Percentiles rank a stretch among this genome's conserved stretches.
phyloP scores from a whole-genome alignment of 2,113 vertebrate species.

The Megalops atlanticus region DNA sequence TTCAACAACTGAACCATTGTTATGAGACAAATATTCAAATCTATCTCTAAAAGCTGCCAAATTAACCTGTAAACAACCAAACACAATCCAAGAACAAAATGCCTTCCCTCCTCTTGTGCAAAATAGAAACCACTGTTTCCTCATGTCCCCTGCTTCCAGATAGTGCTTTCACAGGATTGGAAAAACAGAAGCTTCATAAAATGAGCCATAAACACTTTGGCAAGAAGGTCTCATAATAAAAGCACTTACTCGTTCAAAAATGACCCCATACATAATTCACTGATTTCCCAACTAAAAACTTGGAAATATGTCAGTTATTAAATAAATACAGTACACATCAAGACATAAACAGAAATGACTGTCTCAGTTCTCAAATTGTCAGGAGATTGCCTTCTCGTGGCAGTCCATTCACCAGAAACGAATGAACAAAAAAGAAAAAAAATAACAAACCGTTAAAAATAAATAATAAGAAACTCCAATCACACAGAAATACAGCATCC shows the following conservation, averaged over 20 bases:
- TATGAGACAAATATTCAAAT: slow-evolving; percentile 80
- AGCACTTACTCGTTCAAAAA: slow-evolving; percentile 35
- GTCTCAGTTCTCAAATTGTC: slow-evolving; percentile 69
- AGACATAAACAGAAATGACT: slow-evolving; percentile 63
- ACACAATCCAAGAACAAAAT: slow-evolving; percentile 54
- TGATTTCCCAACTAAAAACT: slow-evolving; percentile 38
- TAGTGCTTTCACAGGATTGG: slow-evolving; percentile 75
- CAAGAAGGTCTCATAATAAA: slow-evolving; percentile 75
- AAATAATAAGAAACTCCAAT: slow-evolving; percentile 57
- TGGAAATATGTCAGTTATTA: slow-evolving; percentile 30
- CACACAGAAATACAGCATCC: slow-evolving; percentile 65
- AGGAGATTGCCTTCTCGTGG: slow-evolving; percentile 75
- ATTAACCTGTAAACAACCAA: slow-evolving; percentile 61
- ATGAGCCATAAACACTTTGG: slow-evolving; percentile 83
- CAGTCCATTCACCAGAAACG: slow-evolving; percentile 64
- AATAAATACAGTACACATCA: slow-evolving; percentile 62
- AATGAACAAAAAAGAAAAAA: no score
- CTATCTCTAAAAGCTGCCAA: slow-evolving; percentile 85
- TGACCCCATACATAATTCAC: slow-evolving; percentile 32
- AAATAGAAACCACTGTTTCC: slow-evolving; percentile 86
- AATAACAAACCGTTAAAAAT: slow-evolving; percentile 43
- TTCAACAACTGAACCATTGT: slow-evolving; percentile 74
- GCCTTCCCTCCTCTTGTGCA: slow-evolving; percentile 84
- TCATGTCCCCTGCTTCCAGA: slow-evolving; percentile 57
- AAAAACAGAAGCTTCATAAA: slow-evolving; percentile 65